These are phyloP conservation scores for Potamilus streckersoni DNA, from an alignment of 1,140 invertebrate species.

Conservation along the genomic window DNA sequence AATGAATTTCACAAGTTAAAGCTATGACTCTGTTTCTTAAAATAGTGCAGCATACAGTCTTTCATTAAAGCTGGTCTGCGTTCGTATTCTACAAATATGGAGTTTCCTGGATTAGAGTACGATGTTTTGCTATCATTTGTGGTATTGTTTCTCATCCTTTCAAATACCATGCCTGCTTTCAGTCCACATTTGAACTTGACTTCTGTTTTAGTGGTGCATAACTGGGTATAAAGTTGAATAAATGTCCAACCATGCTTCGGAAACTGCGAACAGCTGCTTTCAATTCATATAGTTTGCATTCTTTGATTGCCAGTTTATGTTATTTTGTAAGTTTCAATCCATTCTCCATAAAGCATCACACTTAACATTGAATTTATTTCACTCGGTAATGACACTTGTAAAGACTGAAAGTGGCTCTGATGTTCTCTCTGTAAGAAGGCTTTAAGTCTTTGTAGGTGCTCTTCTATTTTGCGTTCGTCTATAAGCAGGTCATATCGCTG, in stretches of 20 bases:
- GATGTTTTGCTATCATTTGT: conserved; percentile 22
- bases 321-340: too few species aligned
- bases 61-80: conserved; percentile 65
- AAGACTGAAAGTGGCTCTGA: too few species aligned
- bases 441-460: too few species aligned
- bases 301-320: too few species aligned
- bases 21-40: background rate
- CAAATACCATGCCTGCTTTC: conserved; percentile 35
- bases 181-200: conserved; percentile 25
- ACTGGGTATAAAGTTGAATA: conserved; percentile 19
- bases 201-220: conserved; percentile 12
- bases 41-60: conserved; percentile 49
- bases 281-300: conserved; percentile 4
- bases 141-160: conserved; percentile 34
- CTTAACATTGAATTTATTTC: too few species aligned
- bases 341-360: too few species aligned
- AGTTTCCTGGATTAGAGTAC: conserved; percentile 28
- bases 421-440: too few species aligned
- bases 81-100: conserved; percentile 50
- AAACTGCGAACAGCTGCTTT: conserved; percentile 17
- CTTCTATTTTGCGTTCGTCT: too few species aligned
- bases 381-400: too few species aligned
- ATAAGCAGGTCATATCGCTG: too few species aligned
- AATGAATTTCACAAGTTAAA: conserved; percentile 56
- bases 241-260: conserved; percentile 17